phyloP scores from a whole-genome alignment of 2,113 vertebrate genomes.

The Heterocephalus glaber region DNA sequence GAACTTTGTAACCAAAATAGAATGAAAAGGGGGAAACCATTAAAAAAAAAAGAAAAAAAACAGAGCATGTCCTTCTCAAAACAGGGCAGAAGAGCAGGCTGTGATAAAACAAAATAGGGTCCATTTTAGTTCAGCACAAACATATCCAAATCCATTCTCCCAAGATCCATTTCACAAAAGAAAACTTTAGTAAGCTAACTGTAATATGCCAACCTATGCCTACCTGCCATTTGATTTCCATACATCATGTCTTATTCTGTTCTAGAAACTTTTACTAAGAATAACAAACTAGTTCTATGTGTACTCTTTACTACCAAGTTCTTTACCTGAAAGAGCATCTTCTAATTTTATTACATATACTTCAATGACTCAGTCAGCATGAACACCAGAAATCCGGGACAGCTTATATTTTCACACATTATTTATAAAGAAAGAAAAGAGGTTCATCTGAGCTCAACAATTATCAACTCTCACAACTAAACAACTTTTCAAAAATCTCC shows the following conservation, averaged over 20 bases:
- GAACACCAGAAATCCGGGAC: background rate
- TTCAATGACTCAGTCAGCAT: background rate
- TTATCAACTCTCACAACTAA: background rate
- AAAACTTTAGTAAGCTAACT: background rate
- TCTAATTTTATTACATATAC: background rate
- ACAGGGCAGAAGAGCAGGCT: background rate
- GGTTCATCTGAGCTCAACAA: background rate
- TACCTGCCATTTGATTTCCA: background rate
- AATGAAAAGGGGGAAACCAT: background rate
- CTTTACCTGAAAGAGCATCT: background rate
- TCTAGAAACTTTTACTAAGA: constrained; percentile 12
- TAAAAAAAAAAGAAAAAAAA: background rate
- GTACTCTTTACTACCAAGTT: background rate
- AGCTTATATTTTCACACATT: constrained; percentile 4
- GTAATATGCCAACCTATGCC: background rate
- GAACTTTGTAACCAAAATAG: constrained; percentile 14
- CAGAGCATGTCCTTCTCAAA: background rate
- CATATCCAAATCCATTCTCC: background rate
- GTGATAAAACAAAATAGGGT: background rate
- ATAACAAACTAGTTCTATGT: background rate
- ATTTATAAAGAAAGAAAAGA: constrained; percentile 9
- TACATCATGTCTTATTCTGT: background rate
- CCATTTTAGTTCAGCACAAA: background rate
- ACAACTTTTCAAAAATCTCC: background rate
- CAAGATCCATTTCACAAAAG: constrained; percentile 2